These are phyloP conservation scores for Strigamia transsilvanica DNA, from an alignment of 2,888 invertebrate genomes.

Conservation along the genomic window DNA sequence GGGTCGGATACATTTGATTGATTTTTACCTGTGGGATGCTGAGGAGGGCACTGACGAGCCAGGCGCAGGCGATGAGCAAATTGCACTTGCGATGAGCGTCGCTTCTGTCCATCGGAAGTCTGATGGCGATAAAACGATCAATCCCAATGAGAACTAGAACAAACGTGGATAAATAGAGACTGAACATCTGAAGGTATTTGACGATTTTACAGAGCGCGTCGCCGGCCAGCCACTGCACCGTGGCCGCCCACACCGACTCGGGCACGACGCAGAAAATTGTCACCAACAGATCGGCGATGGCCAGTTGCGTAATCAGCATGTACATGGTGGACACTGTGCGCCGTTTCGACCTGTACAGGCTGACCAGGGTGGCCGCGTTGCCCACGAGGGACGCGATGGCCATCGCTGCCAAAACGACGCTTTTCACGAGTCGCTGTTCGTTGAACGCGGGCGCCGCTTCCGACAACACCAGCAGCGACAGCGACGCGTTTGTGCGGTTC, in stretches of 20 bases:
- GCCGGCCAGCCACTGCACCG: constrained; percentile 82
- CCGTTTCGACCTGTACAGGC: constrained; percentile 73
- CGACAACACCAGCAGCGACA: not conserved
- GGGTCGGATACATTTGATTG: too few species aligned
- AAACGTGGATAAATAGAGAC: constrained; percentile 82
- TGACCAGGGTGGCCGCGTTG: constrained; percentile 79
- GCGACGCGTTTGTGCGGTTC: not conserved
- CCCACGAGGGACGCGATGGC: constrained; percentile 77
- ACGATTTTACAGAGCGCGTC: constrained; percentile 80
- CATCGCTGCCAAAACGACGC: constrained; percentile 74
- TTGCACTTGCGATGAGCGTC: constrained; percentile 74
- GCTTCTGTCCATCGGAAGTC: constrained; percentile 77
- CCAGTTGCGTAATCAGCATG: constrained; percentile 81
- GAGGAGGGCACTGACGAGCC: constrained; percentile 76
- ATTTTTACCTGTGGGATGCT: constrained; percentile 84
- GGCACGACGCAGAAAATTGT: constrained; percentile 82
- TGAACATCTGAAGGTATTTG: constrained; percentile 81
- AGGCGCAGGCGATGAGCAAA: constrained; percentile 74
- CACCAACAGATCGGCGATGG: constrained; percentile 81
- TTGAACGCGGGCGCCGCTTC: constrained; percentile 73
- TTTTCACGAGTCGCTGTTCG: constrained; percentile 72
- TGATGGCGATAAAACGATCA: constrained; percentile 78
- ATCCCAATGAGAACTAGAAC: constrained; percentile 82
- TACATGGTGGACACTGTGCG: constrained; percentile 68
- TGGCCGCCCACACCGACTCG: constrained; percentile 79